These are phyloP conservation scores for Sympetrum striolatum DNA, from an alignment of 2,888 invertebrate species.

Conservation along the genomic window DNA sequence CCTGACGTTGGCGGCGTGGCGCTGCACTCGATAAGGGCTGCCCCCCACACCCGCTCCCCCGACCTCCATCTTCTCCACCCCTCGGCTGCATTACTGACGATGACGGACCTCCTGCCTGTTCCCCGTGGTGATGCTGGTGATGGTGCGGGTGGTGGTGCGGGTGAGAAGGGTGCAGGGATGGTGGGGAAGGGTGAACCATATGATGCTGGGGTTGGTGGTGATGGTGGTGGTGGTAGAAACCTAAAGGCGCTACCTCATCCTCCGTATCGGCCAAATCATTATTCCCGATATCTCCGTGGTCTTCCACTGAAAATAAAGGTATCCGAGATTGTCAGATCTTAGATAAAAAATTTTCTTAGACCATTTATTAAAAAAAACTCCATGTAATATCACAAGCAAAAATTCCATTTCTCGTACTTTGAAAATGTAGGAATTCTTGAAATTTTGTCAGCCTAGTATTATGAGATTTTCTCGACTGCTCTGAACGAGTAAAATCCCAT, in stretches of 20 bases:
- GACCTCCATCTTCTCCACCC: slow-evolving; percentile 58
- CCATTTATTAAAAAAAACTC: too few relatives aligned
- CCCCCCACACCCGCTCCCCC: slow-evolving; percentile 57
- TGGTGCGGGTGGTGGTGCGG: slow-evolving; percentile 46
- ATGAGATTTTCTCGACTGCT: too few relatives aligned
- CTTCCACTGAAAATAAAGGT: not conserved
- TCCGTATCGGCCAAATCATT: slow-evolving; percentile 23
- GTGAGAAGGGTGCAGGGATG: not conserved
- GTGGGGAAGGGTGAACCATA: not conserved
- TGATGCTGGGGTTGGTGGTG: slow-evolving; percentile 12
- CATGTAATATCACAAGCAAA: too few relatives aligned
- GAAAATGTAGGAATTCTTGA: too few relatives aligned
- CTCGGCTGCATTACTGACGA: slow-evolving; percentile 43
- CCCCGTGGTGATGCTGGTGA: slow-evolving; percentile 34
- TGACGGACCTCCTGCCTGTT: not conserved
- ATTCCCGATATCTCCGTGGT: slow-evolving; percentile 32
- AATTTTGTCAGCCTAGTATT: too few relatives aligned
- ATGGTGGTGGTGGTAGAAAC: slow-evolving; percentile 35
- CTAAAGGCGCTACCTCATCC: slow-evolving; percentile 17
- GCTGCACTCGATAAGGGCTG: slow-evolving; percentile 85
- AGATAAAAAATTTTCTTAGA: too few relatives aligned
- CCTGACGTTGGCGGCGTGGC: slow-evolving; percentile 93
- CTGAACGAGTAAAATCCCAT: too few relatives aligned
- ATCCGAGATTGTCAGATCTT: not conserved
- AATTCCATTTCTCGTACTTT: too few relatives aligned